Base-by-base conservation (phyloP, 2,888 invertebrate genomes). In the Desoria tigrina region DNA sequence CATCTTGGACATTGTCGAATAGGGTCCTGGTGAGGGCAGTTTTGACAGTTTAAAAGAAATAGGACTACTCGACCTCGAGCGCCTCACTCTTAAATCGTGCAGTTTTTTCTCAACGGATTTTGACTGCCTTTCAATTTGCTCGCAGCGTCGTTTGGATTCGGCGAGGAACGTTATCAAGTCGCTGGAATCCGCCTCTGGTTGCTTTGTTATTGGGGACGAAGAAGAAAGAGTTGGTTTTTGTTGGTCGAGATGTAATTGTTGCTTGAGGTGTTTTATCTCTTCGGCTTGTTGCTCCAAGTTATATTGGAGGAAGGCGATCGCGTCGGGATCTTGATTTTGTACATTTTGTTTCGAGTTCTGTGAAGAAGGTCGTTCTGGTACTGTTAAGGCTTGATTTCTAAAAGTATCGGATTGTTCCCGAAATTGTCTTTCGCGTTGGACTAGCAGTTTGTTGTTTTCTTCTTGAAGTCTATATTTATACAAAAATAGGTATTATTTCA, bases 221-320 rank as follows among this genome's bases (percentile, higher is more conserved):
- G 27, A 21, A 11, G 56, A 1, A 2, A 27, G 42, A 45, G 56
- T 55, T 27, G 42, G 1, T 11, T 23, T 42, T 37, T 24, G 16
- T 32, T 32, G 26, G 18, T 51, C 53, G 23, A 24, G 54, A 42
- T 28, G 27, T 24, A 70, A 50, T 45, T 63, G 60, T 23, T 26
- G 61, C 50, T 66, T 62, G 16, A 74, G 54, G n/a, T 45, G 42
- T 32, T 65, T 61, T 6, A 74, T 68, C 67, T 74, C 74, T 26
- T 71, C 73, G 1, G 68, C 59, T 53, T 74, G 74, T 37, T 66
- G 61, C 42, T 74, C 74, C 16, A 74, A 32, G n/a, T 63, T 58
- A 50, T 73, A 71, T 55, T 74, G 71, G 11, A 74, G 65, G n/a
- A 74, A 69, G 7, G 68, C 70, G 21, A 74, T 32, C 50, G 55